Base-by-base conservation (phyloP, 2,797 vertebrate genomes). In the Artibeus lituratus region DNA sequence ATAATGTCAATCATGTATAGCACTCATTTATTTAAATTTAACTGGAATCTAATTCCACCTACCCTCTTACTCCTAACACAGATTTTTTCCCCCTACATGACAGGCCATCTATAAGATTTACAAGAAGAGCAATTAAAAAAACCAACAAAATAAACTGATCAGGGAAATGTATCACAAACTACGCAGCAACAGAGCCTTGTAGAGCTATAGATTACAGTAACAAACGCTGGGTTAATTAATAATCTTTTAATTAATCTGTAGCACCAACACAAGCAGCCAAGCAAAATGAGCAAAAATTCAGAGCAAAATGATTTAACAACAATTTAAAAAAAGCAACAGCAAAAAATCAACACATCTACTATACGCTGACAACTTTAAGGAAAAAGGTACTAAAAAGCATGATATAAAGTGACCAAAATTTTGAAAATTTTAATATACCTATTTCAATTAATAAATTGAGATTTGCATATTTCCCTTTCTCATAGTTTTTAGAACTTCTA, bases 261-360 rank as follows among this genome's bases (percentile, higher is more conserved):
- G 77, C 81, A 87, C 26, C 49, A 73, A 94, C 26, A 97, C 32
- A 95, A 96, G 39, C 35, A 94, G 90, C 78, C 90, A 94, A 85
- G 76, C 93, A 94, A 96, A 96, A 96, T 59, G n/a, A 94, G 22
- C 15, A 76, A 93, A 92, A 92, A 42, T 19, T 39, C 94, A 94
- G 39, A 90, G 80, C 29, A 94, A 94, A 76, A 90, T 94, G 51
- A 96, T 80, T 83, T 59, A 81, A 95, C n/a, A 49, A 87, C 19
- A 90, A 70, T n/a, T n/a, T n/a, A 90, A 90, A 91, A 83, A 83
- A 16, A 87, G 42, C 21, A 90, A 80, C 16, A 65, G 26, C 24
- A 72, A 39, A 96, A 35, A 35, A 44, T 92, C n/a, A 94, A 94
- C 22, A 59, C 12, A 80, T 49, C 62, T 81, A 78, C 35, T 51